Percentiles rank a stretch among this genome's conserved stretches.
phyloP scores from a whole-genome alignment of 2,113 vertebrate genomes.

The Myxocyprinus asiaticus region DNA sequence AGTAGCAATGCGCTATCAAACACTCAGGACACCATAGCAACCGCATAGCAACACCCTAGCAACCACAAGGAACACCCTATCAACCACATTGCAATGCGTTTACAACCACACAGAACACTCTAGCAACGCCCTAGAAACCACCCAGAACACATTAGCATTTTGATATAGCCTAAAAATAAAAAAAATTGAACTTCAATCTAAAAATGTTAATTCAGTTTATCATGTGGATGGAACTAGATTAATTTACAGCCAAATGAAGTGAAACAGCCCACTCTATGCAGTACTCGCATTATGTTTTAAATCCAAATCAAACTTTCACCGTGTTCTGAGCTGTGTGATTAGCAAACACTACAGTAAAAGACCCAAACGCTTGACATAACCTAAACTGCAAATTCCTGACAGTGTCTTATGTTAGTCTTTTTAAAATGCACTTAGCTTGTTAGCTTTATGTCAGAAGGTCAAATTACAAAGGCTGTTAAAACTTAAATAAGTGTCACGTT shows the following conservation, averaged over 20 bases:
- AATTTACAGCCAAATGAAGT: not conserved
- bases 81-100: too few species aligned
- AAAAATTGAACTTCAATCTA: not conserved
- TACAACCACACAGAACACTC: too few species aligned
- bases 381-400: constrained; percentile 6
- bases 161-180: too few species aligned
- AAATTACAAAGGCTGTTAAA: constrained; percentile 26
- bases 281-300: not conserved
- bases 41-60: too few species aligned
- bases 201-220: not conserved
- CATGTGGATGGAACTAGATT: not conserved
- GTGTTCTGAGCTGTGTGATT: not conserved
- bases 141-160: too few species aligned
- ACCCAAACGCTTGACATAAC: not conserved
- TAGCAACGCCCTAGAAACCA: too few species aligned
- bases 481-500: constrained; percentile 10
- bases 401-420: not conserved
- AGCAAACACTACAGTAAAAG: not conserved
- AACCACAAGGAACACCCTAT: too few species aligned
- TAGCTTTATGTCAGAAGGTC: constrained; percentile 4
- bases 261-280: not conserved
- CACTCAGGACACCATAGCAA: too few species aligned
- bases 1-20: too few species aligned
- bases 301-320: not conserved
- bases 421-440: not conserved